phyloP scores from a whole-genome alignment of 2,797 vertebrate genomes.

The Thripadectes ignobilis region DNA sequence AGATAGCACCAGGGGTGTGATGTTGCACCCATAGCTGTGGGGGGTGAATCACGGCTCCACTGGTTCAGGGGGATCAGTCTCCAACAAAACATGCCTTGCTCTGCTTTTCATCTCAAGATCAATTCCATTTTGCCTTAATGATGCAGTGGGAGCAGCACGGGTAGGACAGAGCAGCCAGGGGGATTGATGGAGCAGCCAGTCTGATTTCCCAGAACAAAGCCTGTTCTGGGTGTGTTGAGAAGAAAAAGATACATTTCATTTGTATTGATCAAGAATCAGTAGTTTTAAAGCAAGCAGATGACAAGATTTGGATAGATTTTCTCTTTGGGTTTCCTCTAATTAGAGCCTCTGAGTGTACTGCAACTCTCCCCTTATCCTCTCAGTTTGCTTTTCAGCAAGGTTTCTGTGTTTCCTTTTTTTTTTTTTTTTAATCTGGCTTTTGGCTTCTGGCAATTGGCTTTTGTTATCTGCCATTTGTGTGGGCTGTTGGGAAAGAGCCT shows the following conservation, averaged over 20 bases:
- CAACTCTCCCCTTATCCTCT: background rate
- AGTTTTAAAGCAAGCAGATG: background rate
- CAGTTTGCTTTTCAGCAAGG: background rate
- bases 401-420: background rate
- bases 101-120: background rate
- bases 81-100: background rate
- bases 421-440: background rate
- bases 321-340: background rate
- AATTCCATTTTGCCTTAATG: background rate
- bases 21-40: background rate
- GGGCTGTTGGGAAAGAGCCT: background rate
- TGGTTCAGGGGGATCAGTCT: background rate
- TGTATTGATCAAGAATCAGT: background rate
- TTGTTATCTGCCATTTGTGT: background rate
- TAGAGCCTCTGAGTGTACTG: background rate
- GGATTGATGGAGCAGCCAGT: background rate
- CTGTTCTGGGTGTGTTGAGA: background rate
- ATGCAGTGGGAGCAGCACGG: background rate
- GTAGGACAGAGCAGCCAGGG: background rate
- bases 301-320: constrained; percentile 19
- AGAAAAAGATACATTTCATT: background rate
- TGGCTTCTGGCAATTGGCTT: background rate
- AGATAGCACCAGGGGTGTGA: accelerated
- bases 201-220: background rate
- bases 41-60: background rate